phyloP scores from a whole-genome alignment of 2,888 invertebrate species.

The Volucella inflata region DNA sequence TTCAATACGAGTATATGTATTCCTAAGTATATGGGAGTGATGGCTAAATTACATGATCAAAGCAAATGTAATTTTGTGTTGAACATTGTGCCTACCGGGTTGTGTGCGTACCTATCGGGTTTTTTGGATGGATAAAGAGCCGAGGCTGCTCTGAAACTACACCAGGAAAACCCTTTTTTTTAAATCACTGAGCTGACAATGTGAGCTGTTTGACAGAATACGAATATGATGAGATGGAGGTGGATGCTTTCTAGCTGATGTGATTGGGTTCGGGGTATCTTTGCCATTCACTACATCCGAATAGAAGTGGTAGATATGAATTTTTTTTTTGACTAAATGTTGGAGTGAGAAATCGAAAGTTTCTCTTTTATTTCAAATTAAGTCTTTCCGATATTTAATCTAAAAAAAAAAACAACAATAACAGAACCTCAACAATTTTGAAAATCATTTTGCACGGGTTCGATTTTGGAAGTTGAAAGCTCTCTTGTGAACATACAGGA shows the following conservation, averaged over 20 bases:
- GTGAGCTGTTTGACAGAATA: conserved; percentile 32
- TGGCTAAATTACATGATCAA: conserved; percentile 75
- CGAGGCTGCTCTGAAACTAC: conserved; percentile 24
- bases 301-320: no score
- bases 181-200: conserved; percentile 65
- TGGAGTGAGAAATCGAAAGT: no score
- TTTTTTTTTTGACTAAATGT: no score
- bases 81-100: conserved; percentile 41
- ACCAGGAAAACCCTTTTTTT: conserved; percentile 53
- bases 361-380: no score
- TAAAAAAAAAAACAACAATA: no score
- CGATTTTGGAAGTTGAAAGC: no score
- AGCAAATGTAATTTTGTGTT: conserved; percentile 71
- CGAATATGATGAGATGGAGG: background rate
- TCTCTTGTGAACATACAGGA: no score
- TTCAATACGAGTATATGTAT: conserved; percentile 23
- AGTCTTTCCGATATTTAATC: no score
- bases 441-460: no score
- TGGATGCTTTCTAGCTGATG: conserved; percentile 19
- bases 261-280: no score
- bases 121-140: conserved; percentile 3
- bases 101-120: conserved; percentile 23
- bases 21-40: conserved; percentile 53
- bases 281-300: no score
- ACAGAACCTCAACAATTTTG: no score